Evolutionary conservation across 2,888 invertebrate genomes (phyloP), one percentile per base, ranked within the genome.

Genomic region (Helleia helle): DNA sequence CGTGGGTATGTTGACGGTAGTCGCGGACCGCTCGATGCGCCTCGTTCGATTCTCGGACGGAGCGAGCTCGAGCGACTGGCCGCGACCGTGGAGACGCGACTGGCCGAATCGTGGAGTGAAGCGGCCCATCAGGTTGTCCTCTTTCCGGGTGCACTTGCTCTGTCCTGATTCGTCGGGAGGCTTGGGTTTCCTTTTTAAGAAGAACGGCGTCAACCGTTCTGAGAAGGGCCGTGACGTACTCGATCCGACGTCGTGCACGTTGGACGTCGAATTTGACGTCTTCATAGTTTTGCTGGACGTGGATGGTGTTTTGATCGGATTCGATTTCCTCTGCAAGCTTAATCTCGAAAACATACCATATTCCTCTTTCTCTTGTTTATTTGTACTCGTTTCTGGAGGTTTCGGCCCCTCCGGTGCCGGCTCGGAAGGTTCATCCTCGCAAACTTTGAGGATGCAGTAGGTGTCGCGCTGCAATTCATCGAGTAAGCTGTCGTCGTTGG

Each of bases 141-240:
- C 74, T 58, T 71, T 72, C 30, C 69, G 65, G 22, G 59, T 45
- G 27, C 59, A 47, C 42, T 69, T 52, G 6, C 56, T 51, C 25
- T 56, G 36, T 44, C 53, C 54, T 42, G 59, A 25, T 36, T 71
- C 73, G 22, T 73, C 76, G 8, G 67, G 45, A 15, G 65, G 65
- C 48, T 83, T 81, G 36, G 76, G 55, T 49, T 81, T 83, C 55
- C 74, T 76, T 51, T 84, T 86, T 4, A 83, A 58, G 49, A 86
- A 84, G 49, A 75, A 83, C n/a, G 84, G 83, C 46, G 84, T 77
- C 13, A 84, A 55, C 11, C 84, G 60, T 49, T 84, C 84, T n/a
- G 79, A 50, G 43, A 84, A 50, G 38, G 76, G 79, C 1, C 77
- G 68, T 51, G 76, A 66, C 36, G 63, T 46, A 41, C 63, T 59